Evolutionary conservation across 2,797 vertebrate genomes (phyloP), one percentile per base, ranked within the genome.

Genomic region (Acanthurus lineatus): DNA sequence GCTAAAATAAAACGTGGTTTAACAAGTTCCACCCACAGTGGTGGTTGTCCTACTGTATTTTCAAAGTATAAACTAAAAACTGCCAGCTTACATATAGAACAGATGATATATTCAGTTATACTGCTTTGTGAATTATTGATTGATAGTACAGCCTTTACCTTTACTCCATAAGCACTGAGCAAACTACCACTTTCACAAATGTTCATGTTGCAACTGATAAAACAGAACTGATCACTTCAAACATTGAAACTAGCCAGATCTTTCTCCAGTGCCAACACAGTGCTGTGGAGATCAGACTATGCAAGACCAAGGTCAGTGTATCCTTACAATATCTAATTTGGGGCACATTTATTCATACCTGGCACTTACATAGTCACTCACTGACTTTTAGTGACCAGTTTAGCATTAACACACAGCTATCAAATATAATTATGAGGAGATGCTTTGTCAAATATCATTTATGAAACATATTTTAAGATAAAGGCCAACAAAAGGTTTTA

Each of bases 321-420:
- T 49, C 69, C 73, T 42, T 71, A 75, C 47, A 71, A 32, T 53
- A 62, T 85, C 84, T 75, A 83, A 54, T 76, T 76, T 60, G 52
- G 32, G 6, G 56, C 3, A 47, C 54, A 76, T 73, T 64, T 51
- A n/a, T 59, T 35, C 38, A 56, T 67, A 78, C 60, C 16, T 70
- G 73, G 14, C 64, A 67, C 42, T 76, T 64, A 69, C 5, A 22
- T 61, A 76, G 25, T 76, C 75, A 61, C 77, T 61, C 53, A 16
- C 17, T 71, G 69, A 71, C 52, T 49, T 68, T 61, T 0, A 56
- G 70, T 58, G 64, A 81, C 59, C 52, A 59, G 19, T 1, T 76
- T 10, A 28, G 54, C 40, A 74, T 20, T 70, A 70, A 84, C 49
- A 84, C 81, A 86, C 60, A 57, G 5, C 47, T 79, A 58, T 42